Conservation (phyloP, 1,140 invertebrate genomes). For the Pseudomyrmex pallidus region DNA sequence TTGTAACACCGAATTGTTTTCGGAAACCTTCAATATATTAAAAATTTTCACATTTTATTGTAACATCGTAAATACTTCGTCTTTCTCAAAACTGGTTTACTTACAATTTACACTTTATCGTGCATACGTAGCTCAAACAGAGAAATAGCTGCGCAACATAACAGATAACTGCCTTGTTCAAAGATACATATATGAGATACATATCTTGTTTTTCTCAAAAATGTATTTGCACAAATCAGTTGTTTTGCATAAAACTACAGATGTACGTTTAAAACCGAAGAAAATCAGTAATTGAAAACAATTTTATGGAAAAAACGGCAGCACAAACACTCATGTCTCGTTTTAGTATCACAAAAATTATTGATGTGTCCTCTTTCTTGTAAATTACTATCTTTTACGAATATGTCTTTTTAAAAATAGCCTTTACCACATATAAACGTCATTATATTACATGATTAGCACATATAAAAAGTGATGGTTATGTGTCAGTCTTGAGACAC, state of each 20-base stretch:
- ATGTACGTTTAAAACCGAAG: background rate
- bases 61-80: too few relatives aligned
- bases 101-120: too few relatives aligned
- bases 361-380: background rate
- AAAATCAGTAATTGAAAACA: background rate
- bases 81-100: too few relatives aligned
- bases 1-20: slow-evolving; percentile 15
- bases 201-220: too few relatives aligned
- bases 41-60: too few relatives aligned
- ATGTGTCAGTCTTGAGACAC: background rate
- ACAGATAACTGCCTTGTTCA: too few relatives aligned
- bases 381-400: too few relatives aligned
- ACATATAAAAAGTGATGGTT: slow-evolving; percentile 6
- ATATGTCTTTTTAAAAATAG: background rate
- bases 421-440: background rate
- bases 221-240: background rate
- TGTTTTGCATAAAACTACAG: background rate
- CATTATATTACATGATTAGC: background rate
- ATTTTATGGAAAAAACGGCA: background rate
- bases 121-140: too few relatives aligned
- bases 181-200: too few relatives aligned
- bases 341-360: background rate
- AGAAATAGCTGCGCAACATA: too few relatives aligned
- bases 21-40: background rate
- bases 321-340: background rate